Percentiles rank a stretch among this genome's conserved stretches.
Conservation (phyloP, 2,797 vertebrate genomes). For the Neomorphus geoffroyi region DNA sequence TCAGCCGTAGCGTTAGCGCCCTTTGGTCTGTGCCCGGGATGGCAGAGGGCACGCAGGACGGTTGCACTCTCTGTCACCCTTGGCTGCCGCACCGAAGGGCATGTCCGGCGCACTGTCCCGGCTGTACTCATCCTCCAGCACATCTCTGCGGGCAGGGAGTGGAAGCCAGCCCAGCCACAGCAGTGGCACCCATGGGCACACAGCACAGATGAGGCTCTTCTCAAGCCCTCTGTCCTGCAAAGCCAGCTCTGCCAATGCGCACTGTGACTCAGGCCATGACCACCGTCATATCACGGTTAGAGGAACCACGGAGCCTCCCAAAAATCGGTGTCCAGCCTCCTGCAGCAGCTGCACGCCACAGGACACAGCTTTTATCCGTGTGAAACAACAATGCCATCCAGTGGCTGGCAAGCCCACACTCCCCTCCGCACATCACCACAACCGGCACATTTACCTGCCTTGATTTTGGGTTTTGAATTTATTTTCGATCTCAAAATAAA, state of each 20-base stretch:
- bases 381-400: not conserved
- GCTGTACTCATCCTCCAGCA: not conserved
- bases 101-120: rapidly evolving
- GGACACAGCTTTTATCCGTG: not conserved
- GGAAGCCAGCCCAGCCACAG: not conserved
- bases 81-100: not conserved
- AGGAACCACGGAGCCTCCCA: not conserved
- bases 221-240: not conserved
- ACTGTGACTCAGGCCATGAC: rapidly evolving
- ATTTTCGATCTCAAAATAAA: not conserved
- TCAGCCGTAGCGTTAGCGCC: not conserved
- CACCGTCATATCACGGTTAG: rapidly evolving
- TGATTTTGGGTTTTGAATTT: rapidly evolving
- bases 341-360: not conserved
- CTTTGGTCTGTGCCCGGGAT: not conserved
- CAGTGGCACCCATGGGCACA: not conserved
- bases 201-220: not conserved
- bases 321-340: not conserved
- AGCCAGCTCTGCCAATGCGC: not conserved
- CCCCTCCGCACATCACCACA: rapidly evolving
- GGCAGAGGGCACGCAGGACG: not conserved
- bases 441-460: rapidly evolving
- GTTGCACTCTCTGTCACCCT: not conserved
- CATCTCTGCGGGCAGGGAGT: not conserved
- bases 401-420: not conserved